Base-by-base conservation (phyloP, 2,888 invertebrate species). In the Cordylochernes scorpioides region DNA sequence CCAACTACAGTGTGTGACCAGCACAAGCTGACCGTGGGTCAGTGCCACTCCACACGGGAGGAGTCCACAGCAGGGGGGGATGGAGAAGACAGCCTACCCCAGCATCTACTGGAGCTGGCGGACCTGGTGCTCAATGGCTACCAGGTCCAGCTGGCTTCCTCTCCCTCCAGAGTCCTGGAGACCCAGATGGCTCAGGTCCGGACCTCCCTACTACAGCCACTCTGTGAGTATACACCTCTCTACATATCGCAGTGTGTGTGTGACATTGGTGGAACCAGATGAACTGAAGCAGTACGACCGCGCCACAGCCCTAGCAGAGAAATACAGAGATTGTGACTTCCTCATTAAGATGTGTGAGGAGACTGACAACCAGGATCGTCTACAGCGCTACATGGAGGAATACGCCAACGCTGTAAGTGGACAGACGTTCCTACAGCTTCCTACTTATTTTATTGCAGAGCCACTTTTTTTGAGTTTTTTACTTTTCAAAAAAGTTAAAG, bases 241-340 rank as follows among this genome's bases (percentile, higher is more conserved):
- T n/a, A n/a, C n/a, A n/a, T n/a, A n/a, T n/a, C n/a, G n/a, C n/a
- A n/a, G n/a, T n/a, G n/a, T n/a, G n/a, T n/a, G n/a, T n/a, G n/a
- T n/a, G n/a, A n/a, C n/a, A n/a, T n/a, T n/a, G n/a, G n/a, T n/a
- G n/a, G n/a, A n/a, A n/a, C n/a, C n/a, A n/a, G n/a, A n/a, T n/a
- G n/a, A n/a, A n/a, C n/a, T n/a, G n/a, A n/a, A n/a, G 3, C 71
- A 78, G 47, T 67, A 62, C 42, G 78, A 80, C 46, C 64, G 69
- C 32, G 82, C 80, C 6, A 67, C 71, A 1, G 66, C 68, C 42
- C 54, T 86, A 25, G 84, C 78, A 0, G 86, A 88, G 54, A 84
- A 84, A 53, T 86, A 77, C 55, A 60, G 66, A 24, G 82, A 86
- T 52, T 80, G 78, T 48, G 70, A 71, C 42, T 64, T 71, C 24